Percentiles rank a stretch among this genome's conserved stretches.
Conservation (phyloP, 2,797 vertebrate species). For the Picus viridis region DNA sequence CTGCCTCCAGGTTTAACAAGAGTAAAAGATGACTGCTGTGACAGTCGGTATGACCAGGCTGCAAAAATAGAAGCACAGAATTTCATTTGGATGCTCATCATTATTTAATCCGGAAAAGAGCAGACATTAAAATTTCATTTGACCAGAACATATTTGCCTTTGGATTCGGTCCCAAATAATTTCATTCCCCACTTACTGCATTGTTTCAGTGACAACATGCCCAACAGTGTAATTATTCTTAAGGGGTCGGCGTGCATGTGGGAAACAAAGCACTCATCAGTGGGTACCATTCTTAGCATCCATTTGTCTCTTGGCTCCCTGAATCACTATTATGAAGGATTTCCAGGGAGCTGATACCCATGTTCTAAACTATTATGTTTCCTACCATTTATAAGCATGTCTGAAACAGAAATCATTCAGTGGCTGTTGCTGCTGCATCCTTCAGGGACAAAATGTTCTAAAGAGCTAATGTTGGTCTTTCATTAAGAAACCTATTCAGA, state of each 20-base stretch:
- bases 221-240: background rate
- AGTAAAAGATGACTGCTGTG: slow-evolving; percentile 1
- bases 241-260: background rate
- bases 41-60: background rate
- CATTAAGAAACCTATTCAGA: slow-evolving; percentile 67
- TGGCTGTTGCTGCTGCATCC: slow-evolving; percentile 51
- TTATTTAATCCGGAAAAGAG: slow-evolving; percentile 38
- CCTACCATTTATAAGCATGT: slow-evolving; percentile 16
- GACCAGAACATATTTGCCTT: background rate
- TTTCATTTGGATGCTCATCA: slow-evolving; percentile 17
- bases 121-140: slow-evolving; percentile 32
- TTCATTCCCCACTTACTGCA: background rate
- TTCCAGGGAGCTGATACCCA: slow-evolving; percentile 34
- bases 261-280: background rate
- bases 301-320: slow-evolving; percentile 8
- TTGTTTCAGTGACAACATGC: background rate
- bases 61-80: slow-evolving; percentile 18
- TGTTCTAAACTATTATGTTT: slow-evolving; percentile 35
- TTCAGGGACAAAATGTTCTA: slow-evolving; percentile 67
- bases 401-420: slow-evolving; percentile 53
- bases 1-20: slow-evolving; percentile 34
- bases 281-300: background rate
- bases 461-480: slow-evolving; percentile 69
- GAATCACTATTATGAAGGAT: background rate
- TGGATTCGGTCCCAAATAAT: slow-evolving; percentile 15